Evolutionary conservation across 2,888 invertebrate genomes (phyloP), one percentile per base, ranked within the genome.

Genomic region (Neoaliturus tenellus): DNA sequence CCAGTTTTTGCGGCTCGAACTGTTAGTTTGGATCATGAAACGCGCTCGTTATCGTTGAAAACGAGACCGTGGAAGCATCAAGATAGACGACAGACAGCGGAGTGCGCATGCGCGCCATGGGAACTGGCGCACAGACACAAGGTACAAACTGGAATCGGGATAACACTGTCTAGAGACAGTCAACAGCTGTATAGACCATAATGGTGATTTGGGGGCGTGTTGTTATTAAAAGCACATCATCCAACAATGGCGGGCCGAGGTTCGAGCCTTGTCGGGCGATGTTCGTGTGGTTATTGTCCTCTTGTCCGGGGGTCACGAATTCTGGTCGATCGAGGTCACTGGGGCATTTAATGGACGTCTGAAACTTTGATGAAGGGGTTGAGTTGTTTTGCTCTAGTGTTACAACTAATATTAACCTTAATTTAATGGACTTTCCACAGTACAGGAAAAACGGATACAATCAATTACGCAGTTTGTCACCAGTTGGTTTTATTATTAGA

Each of bases 1-100:
- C 55, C 55, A 17, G 8, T 62, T 55, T 62, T 62, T 62, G 28
- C 28, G 20, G 23, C n/a, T 48, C 31, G 62, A 62, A 62, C 62
- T 31, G 62, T 31, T 28, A 62, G 31, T 31, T 4, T 62, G 17
- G 1, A 62, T 62, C 62, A 31, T 62, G 62, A 62, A 62, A 28
- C 31, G 62, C 14, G 62, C 62, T 62, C 62, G 62, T 62, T 62
- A 62, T 14, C 28, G n/a, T 1, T 31, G 62, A 62, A 62, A 62
- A 62, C 62, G 31, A 28, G 62, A 62, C 62, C 62, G 62, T 62
- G 62, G 62, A 62, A 62, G 62, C 62, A 62, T 62, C 62, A 62
- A 62, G 62, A 62, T 62, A 55, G 44, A 23, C 62, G 62, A 62
- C 55, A 55, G 55, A 55, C 44, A 44, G 14, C 51, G 51, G n/a